phyloP scores from a whole-genome alignment of 1,140 invertebrate species.

The Stenopsyche tienmushanensis region DNA sequence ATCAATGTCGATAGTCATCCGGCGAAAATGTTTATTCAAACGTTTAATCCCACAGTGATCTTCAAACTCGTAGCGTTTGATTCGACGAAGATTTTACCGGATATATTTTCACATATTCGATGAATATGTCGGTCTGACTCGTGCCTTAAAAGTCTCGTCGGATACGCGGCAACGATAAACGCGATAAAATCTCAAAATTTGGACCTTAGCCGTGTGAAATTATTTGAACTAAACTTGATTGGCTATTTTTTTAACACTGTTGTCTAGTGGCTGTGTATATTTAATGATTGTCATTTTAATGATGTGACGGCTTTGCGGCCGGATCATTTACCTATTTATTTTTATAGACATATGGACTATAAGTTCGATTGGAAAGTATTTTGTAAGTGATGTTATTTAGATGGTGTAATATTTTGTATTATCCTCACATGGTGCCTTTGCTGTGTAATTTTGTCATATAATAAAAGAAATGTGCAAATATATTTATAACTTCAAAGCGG shows the following conservation, averaged over 20 bases:
- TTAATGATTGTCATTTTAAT: slow-evolving; percentile 22
- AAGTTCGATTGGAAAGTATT: slow-evolving; percentile 12
- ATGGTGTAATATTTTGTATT: slow-evolving; percentile 22
- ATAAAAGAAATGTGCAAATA: too few species aligned
- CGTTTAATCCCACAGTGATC: too few species aligned
- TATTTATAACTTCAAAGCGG: too few species aligned
- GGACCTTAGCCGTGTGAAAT: neutral
- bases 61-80: too few species aligned
- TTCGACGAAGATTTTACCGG: too few species aligned
- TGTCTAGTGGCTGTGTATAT: slow-evolving; percentile 39
- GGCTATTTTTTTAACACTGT: slow-evolving; percentile 21
- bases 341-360: slow-evolving; percentile 26
- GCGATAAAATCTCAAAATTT: neutral
- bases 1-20: too few species aligned
- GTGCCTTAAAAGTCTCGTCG: neutral
- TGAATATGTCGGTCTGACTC: too few species aligned
- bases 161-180: neutral
- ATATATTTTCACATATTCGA: too few species aligned
- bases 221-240: slow-evolving; percentile 24
- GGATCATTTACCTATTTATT: slow-evolving; percentile 37
- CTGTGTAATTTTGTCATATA: slow-evolving; percentile 16
- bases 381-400: slow-evolving; percentile 18
- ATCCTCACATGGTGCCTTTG: slow-evolving; percentile 25
- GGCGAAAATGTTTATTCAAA: too few species aligned
- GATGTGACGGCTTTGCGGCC: slow-evolving; percentile 24